Percentiles rank a stretch among this genome's conserved stretches.
Conservation (phyloP, 2,113 vertebrate species). For the Gymnorhina tibicen region DNA sequence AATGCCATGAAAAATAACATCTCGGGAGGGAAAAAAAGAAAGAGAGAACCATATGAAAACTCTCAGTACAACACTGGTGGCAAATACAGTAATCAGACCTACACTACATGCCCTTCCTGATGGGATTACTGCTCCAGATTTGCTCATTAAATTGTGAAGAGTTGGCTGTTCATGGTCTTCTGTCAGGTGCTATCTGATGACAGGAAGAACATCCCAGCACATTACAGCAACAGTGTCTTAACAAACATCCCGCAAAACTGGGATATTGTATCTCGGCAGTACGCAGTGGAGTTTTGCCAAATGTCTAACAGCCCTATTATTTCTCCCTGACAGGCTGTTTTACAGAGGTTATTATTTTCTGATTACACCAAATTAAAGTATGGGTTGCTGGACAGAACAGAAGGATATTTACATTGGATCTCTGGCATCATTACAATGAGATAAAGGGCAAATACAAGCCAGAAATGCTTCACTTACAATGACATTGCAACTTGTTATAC, state of each 20-base stretch:
- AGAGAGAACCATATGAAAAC: background rate
- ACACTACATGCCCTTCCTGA: background rate
- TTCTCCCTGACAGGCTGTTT: constrained; percentile 38
- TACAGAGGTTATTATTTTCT: constrained; percentile 46
- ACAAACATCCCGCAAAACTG: background rate
- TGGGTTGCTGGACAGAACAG: constrained; percentile 36
- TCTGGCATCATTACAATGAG: constrained; percentile 36
- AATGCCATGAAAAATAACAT: background rate
- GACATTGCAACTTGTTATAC: background rate
- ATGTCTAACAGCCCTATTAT: constrained; percentile 32
- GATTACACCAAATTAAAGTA: constrained; percentile 45
- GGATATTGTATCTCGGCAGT: background rate
- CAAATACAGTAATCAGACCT: background rate
- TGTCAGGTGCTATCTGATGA: background rate
- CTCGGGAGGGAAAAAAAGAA: background rate
- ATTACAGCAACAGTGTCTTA: background rate
- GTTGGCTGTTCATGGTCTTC: background rate
- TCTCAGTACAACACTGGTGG: background rate
- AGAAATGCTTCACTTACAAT: background rate
- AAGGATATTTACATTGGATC: constrained; percentile 45
- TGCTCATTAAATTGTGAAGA: constrained; percentile 25
- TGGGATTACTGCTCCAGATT: background rate
- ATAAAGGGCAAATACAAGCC: constrained; percentile 14
- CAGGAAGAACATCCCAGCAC: background rate
- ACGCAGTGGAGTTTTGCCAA: constrained; percentile 19